Base-by-base conservation (phyloP, 2,888 invertebrate genomes). In the Gisinianus flammeolus region DNA sequence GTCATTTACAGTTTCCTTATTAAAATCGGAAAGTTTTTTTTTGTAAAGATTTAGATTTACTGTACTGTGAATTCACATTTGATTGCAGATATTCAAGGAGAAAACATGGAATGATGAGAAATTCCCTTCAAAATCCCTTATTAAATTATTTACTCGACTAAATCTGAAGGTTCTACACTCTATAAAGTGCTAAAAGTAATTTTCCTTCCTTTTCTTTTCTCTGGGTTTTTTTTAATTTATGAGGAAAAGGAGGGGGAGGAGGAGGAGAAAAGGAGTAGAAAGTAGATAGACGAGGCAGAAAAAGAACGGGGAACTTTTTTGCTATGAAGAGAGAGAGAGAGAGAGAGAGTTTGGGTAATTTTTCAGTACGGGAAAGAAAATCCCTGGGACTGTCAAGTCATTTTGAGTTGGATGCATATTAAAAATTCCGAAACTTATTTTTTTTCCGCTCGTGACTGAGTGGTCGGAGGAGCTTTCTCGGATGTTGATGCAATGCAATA, bases 381-480 rank as follows among this genome's bases (percentile, higher is more conserved):
- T 62, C 73, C 62, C 73, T 4, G 56, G 26, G 35, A 62, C 73
- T 73, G 73, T 73, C 73, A 62, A 56, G 62, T 73, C 62, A 35
- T 62, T 62, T 33, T 73, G 62, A 64, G 74, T 24, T 74, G 74
- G 66, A 66, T 74, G 74, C 74, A 74, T 74, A 74, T 74, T 74
- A 74, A 74, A 74, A 74, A 66, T 74, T 64, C 74, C 67, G 22
- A 35, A 68, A 68, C 68, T 68, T 58, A 52, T 74, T 67, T 58
- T 73, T 73, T 73, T 26, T 73, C 24, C 68, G 33, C n/a, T 16
- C n/a, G 28, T 3, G 71, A 10, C 56, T 44, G 71, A 71, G 71
- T 16, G 28, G n/a, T 31, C 8, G 64, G 8, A 28, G 10, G 30
- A 12, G 24, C 26, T n/a, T 33, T 33, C 26, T 67, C 26, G n/a